A percentile compares a stretch with the other conserved stretches of the same genome.
Evolutionary conservation across 1,140 invertebrate species (phyloP).

Genomic region (Papilio xuthus): DNA sequence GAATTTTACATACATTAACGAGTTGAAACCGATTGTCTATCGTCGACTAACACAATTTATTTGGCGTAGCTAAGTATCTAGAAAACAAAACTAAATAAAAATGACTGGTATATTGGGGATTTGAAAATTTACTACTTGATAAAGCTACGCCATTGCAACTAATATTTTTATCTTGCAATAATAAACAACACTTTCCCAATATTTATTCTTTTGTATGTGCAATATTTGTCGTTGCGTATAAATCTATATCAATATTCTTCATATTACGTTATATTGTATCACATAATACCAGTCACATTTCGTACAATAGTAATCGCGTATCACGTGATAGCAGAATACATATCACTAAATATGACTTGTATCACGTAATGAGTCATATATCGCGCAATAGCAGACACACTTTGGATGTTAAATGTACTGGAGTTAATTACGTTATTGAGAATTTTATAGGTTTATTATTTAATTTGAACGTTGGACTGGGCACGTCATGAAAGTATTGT

Average conservation of each 20-base stretch:
- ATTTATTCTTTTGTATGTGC: background rate
- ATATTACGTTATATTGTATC: background rate
- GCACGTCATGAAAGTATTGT: background rate
- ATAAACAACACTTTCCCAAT: background rate
- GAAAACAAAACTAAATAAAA: background rate
- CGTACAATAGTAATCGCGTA: background rate
- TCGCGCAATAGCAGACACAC: background rate
- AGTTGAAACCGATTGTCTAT: conserved; percentile 14
- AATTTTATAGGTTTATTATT: background rate
- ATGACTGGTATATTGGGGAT: background rate
- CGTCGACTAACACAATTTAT: background rate
- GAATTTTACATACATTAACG: conserved; percentile 4
- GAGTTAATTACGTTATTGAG: background rate
- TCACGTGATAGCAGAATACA: conserved; percentile 18
- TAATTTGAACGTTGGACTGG: background rate
- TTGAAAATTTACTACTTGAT: background rate
- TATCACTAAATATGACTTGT: conserved; percentile 18
- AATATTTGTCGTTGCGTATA: background rate
- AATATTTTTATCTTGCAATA: background rate
- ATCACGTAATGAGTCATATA: background rate
- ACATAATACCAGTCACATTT: conserved; percentile 15
- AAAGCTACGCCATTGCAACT: background rate
- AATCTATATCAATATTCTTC: background rate
- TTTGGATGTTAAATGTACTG: background rate
- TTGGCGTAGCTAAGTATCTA: background rate